Evolutionary conservation across 2,113 vertebrate species (phyloP), one percentile per base, ranked within the genome.

Genomic region (Panthera uncia): DNA sequence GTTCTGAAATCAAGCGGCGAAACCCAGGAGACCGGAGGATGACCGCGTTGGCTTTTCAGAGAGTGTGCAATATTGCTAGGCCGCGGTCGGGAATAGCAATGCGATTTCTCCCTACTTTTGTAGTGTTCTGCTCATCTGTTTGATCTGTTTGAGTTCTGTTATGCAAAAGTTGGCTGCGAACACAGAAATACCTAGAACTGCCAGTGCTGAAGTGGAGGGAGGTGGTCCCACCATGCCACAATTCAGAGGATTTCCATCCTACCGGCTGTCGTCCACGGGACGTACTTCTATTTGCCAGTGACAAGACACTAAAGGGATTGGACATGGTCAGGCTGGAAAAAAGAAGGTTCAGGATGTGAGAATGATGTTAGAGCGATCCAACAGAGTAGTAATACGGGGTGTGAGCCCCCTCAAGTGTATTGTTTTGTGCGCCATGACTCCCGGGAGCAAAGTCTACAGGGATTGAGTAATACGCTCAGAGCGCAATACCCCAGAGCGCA

Each of bases 281-380:
- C 2, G 0, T 5, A 15, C 33, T 38, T 65, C 16, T 36, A 21
- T 31, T 66, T 71, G 66, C 21, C 71, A 38, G 69, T n/a, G 33
- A 66, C 41, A 65, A 81, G 69, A 86, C 45, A 38, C 2, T 33
- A 19, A 69, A 66, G 61, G 55, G 45, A n/a, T 12, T 63, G 71
- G 86, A 68, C 6, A 29, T 38, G 18, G 16, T 71, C 27, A 33
- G 18, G 48, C 73, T 83, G 18, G 55, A 38, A n/a, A 63, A 63
- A 45, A 76, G 87, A 52, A 79, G 61, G 23, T 16, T 18, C 57
- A 1, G 5, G 45, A 33, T 29, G 31, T 7, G 41, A 16, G 19
- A 68, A 25, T 0, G 0, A 36, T 29, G 25, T 31, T 71, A 27
- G 55, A 27, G 55, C 52, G 74, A 31, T 18, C 3, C 25, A 36